Conservation (phyloP, 2,113 vertebrate genomes). For the Callipepla squamata region DNA sequence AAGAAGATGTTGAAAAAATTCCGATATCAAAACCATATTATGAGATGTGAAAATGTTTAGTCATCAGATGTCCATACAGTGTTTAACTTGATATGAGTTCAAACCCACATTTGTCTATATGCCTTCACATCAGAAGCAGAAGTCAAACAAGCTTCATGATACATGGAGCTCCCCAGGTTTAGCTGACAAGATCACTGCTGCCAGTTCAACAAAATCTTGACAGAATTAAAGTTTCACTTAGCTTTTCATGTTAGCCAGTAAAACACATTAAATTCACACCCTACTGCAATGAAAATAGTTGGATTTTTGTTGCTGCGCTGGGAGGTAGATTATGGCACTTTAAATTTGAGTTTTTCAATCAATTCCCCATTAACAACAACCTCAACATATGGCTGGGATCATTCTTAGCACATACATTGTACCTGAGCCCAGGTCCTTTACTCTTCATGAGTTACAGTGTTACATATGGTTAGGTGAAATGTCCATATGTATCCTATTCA, state of each 20-base stretch:
- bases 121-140: neutral
- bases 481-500: neutral
- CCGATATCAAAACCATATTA: neutral
- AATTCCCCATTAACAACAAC: neutral
- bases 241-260: neutral
- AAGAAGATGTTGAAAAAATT: neutral
- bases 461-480: neutral
- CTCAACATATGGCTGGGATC: neutral
- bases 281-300: neutral
- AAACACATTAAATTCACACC: neutral
- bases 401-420: neutral
- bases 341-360: neutral
- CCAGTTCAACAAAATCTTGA: neutral
- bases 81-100: neutral
- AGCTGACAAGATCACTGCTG: neutral
- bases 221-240: neutral
- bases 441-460: neutral
- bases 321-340: neutral
- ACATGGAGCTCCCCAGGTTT: neutral
- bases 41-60: neutral
- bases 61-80: neutral
- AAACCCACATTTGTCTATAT: neutral
- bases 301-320: neutral
- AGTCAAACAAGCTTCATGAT: neutral
- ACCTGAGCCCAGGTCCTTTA: accelerated